Percentiles rank a stretch among this genome's conserved stretches.
These are phyloP conservation scores for Tachycineta bicolor DNA, from an alignment of 2,113 vertebrate genomes.

Conservation along the genomic window DNA sequence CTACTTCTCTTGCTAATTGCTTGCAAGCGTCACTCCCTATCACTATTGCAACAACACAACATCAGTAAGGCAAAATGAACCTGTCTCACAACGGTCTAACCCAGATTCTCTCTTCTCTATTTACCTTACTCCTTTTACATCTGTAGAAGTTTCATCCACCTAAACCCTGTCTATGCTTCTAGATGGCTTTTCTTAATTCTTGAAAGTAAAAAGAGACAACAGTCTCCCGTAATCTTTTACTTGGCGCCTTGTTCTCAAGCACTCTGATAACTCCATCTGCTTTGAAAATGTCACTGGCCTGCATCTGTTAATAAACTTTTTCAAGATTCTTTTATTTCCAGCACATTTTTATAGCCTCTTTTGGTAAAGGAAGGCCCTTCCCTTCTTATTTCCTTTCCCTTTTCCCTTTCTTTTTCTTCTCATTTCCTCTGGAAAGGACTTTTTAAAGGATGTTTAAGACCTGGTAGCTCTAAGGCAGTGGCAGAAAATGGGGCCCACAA, in stretches of 20 bases:
- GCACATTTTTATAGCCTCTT: not conserved
- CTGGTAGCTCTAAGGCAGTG: not conserved
- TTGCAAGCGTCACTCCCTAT: not conserved
- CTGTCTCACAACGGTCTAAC: not conserved
- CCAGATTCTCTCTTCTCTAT: not conserved
- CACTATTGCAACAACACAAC: not conserved
- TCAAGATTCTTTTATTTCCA: not conserved
- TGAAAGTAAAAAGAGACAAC: not conserved
- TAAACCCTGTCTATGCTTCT: not conserved
- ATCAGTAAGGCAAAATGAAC: not conserved
- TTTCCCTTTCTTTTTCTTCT: not conserved
- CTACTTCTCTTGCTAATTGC: not conserved
- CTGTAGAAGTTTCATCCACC: not conserved
- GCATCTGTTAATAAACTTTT: not conserved
- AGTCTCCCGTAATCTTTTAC: not conserved
- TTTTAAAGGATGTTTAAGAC: not conserved
- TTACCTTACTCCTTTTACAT: not conserved
- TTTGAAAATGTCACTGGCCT: conserved; percentile 7
- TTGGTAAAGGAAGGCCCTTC: not conserved
- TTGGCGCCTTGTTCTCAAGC: not conserved
- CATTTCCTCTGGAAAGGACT: not conserved
- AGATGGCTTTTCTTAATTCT: not conserved
- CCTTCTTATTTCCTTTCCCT: not conserved
- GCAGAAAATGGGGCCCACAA: not conserved
- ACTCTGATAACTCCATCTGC: not conserved